Conservation (phyloP, 2,113 vertebrate species). For the Zosterops hypoxanthus region DNA sequence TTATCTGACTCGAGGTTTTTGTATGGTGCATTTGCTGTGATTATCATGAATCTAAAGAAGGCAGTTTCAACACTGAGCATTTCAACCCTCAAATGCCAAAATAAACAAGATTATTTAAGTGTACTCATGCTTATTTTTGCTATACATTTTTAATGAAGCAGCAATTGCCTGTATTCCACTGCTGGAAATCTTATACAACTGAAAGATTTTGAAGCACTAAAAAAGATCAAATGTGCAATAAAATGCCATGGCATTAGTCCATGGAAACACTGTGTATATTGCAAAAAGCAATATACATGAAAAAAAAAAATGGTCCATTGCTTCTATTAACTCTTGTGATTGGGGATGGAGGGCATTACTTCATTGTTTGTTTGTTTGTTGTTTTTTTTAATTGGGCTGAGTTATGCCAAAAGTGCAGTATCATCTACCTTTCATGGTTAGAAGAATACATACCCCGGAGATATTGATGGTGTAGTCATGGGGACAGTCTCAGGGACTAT, state of each 20-base stretch:
- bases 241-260: conserved; percentile 35
- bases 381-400: neutral
- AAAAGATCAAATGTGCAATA: conserved; percentile 30
- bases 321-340: neutral
- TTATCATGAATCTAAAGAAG: conserved; percentile 48
- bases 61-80: neutral
- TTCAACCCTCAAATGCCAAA: conserved; percentile 24
- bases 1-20: conserved; percentile 14
- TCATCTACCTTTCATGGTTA: neutral
- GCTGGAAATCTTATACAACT: conserved; percentile 34
- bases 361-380: too few relatives aligned
- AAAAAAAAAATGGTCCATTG: neutral
- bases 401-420: neutral
- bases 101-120: neutral
- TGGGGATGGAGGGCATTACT: neutral
- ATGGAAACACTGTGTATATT: neutral
- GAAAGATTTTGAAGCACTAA: conserved; percentile 27
- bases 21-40: conserved; percentile 3
- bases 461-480: neutral
- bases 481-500: neutral
- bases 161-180: neutral
- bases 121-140: neutral
- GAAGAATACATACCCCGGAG: neutral
- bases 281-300: neutral
- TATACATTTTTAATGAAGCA: neutral